Evolutionary conservation across 1,140 invertebrate species (phyloP).

Genomic region (Penaeus japonicus): DNA sequence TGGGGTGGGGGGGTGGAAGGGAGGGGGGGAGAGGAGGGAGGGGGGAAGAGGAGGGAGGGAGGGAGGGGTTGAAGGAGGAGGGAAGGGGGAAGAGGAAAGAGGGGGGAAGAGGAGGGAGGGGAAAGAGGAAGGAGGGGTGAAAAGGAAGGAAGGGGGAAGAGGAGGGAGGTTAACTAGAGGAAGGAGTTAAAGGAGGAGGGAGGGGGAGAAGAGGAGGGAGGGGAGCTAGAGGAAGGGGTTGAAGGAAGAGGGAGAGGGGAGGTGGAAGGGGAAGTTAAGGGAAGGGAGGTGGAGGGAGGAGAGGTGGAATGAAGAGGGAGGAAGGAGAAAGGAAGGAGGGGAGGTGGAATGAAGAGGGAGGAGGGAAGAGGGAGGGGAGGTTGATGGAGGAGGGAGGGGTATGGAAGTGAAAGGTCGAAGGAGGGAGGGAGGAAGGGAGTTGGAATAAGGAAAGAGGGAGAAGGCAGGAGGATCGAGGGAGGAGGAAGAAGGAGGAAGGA

Average conservation of each 20-base stretch:
- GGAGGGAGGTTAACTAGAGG: too few relatives aligned
- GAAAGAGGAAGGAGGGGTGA: not conserved
- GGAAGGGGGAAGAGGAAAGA: not conserved
- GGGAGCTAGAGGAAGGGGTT: not conserved
- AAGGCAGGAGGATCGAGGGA: too few relatives aligned
- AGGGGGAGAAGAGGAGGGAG: not conserved
- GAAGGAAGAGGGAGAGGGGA: not conserved
- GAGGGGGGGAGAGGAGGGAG: not conserved
- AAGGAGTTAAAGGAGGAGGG: not conserved
- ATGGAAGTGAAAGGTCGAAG: not conserved
- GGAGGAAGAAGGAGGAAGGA: not conserved
- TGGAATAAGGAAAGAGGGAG: too few relatives aligned
- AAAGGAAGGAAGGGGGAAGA: not conserved
- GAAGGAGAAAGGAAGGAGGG: not conserved
- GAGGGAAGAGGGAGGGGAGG: not conserved
- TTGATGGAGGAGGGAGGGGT: not conserved
- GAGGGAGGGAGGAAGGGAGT: not conserved
- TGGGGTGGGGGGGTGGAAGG: not conserved
- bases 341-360: not conserved
- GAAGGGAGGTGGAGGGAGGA: not conserved
- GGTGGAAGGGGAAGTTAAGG: not conserved
- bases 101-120: not conserved
- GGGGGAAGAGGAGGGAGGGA: not conserved
- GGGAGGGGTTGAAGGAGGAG: not conserved
- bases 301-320: not conserved